Evolutionary conservation across 2,797 vertebrate species (phyloP).

Genomic region (Danionella dracula): DNA sequence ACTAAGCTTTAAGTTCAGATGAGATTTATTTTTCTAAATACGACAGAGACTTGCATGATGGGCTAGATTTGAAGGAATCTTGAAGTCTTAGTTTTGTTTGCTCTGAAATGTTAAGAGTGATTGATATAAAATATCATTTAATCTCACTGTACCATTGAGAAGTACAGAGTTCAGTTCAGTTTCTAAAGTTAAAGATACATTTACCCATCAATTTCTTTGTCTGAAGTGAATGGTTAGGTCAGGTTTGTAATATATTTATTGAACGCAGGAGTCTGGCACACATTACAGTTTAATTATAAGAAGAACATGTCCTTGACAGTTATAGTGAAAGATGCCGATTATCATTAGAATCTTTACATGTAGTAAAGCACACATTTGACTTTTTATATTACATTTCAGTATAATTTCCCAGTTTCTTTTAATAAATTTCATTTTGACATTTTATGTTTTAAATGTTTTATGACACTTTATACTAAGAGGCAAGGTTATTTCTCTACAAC

Average conservation of each 20-base stretch:
- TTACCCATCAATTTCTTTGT: slow-evolving; percentile 9
- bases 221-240: neutral
- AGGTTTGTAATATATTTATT: neutral
- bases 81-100: neutral
- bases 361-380: neutral
- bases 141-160: neutral
- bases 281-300: neutral
- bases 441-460: neutral
- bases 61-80: neutral
- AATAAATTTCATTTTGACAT: neutral
- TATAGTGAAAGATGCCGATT: neutral
- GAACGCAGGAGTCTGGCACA: neutral
- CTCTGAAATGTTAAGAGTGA: neutral
- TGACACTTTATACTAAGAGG: too few species aligned
- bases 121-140: too few species aligned
- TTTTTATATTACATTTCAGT: neutral
- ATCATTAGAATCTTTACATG: neutral
- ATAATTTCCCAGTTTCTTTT: neutral
- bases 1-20: neutral
- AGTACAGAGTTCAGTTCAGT: too few species aligned
- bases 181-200: too few species aligned
- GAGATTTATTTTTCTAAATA: neutral
- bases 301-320: neutral
- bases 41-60: neutral
- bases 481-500: too few species aligned